Evolutionary conservation across 2,888 invertebrate species (phyloP), one percentile per base, ranked within the genome.

Genomic region (Antheraea yamamai): DNA sequence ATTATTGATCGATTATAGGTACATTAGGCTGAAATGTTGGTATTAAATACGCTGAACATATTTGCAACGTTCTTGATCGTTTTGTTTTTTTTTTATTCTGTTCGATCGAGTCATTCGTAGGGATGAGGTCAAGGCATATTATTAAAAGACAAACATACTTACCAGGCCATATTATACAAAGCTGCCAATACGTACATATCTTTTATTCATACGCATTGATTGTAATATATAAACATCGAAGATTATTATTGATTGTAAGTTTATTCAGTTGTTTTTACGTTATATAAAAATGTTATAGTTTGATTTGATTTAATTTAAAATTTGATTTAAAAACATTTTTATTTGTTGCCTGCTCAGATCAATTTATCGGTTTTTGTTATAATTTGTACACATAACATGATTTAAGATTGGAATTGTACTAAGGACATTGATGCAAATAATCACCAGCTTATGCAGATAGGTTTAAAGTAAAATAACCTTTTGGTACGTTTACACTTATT

Each of bases 51-150:
- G 20, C n/a, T 70, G 35, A 39, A 70, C 8, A 20, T 35, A 35
- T 35, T 39, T 8, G 14, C 39, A 70, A 70, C 4, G 20, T 39
- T 39, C 0, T 0, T n/a, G 23, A 10, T 10, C 61, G 23, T 12
- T 8, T n/a, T 20, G 14, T 35, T 10, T 39, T 39, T 20, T 39
- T 70, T 39, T 70, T n/a, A 70, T 70, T 35, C 10, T 39, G 35
- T n/a, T 20, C 39, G 35, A 20, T 39, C 70, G 70, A 70, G n/a
- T 70, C 70, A 68, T 70, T 70, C 39, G n/a, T 39, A 70, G 70
- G 35, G 70, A 70, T 39, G 70, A 70, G 70, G 70, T 70, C 70
- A 70, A 70, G 39, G 70, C 20, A n/a, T 39, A 70, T 70, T 70
- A 70, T 70, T 70, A 74, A 47, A 26, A 47, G 6, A 66, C 4